Percentiles rank a stretch among this genome's conserved stretches.
Evolutionary conservation across 2,797 vertebrate species (phyloP).

Genomic region (Avahi laniger): DNA sequence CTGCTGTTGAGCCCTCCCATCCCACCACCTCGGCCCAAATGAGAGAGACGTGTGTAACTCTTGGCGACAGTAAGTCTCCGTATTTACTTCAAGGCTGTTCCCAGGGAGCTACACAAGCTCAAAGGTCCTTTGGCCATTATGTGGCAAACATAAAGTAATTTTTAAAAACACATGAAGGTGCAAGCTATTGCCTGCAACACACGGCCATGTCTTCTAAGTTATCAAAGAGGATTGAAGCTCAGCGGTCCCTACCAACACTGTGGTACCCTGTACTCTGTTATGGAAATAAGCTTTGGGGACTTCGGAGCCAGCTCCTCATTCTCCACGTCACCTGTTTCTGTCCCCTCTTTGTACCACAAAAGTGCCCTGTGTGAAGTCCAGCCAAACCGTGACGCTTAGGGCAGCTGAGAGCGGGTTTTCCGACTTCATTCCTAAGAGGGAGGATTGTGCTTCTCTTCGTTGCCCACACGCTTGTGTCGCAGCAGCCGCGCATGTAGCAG

Average conservation of each 20-base stretch:
- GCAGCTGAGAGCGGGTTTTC: background rate
- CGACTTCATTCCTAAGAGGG: background rate
- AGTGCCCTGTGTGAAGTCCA: background rate
- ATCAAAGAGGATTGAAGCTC: background rate
- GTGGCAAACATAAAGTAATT: background rate
- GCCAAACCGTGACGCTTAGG: background rate
- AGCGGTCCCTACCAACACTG: background rate
- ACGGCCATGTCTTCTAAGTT: background rate
- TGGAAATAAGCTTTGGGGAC: background rate
- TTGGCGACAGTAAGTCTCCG: constrained; percentile 74
- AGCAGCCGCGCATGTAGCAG: background rate
- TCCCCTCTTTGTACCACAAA: background rate
- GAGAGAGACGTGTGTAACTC: constrained; percentile 82
- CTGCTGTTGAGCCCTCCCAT: constrained; percentile 76
- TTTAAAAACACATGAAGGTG: background rate
- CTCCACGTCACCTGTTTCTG: background rate
- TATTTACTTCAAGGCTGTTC: constrained; percentile 78
- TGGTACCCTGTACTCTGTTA: background rate
- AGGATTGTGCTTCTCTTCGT: background rate
- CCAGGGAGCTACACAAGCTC: constrained; percentile 58
- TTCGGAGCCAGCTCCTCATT: background rate
- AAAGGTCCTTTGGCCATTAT: background rate
- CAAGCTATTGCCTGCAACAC: background rate
- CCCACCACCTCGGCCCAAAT: constrained; percentile 80
- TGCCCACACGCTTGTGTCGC: background rate